Base-by-base conservation (phyloP, 2,888 invertebrate species). In the Coremacera marginata region DNA sequence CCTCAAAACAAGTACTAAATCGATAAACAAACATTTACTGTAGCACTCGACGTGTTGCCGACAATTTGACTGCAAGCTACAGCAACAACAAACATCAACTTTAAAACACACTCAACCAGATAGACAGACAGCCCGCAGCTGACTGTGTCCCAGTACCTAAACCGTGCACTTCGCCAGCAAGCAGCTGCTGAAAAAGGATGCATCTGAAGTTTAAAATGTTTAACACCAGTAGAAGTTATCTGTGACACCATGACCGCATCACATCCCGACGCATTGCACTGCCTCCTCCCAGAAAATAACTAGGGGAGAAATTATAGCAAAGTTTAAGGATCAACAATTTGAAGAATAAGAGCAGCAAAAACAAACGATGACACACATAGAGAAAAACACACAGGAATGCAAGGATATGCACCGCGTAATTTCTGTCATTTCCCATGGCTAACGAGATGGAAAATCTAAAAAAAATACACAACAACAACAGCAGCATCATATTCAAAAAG, bases 201-300 rank as follows among this genome's bases (percentile, higher is more conserved):
- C 80, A 70, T 79, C 81, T 81, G 80, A 79, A 82, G 83, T 80
- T 85, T 81, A 84, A 85, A 85, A 85, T 84, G 86, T 85, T 85
- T 78, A 85, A 84, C 84, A 85, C 83, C 82, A 83, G 84, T 84
- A 84, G 84, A 85, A 85, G 84, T 83, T 86, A 84, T 84, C 84
- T 80, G 82, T 83, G 85, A 82, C 84, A 84, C 82, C 78, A 73
- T 79, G 81, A 81, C 82, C 71, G 65, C 77, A 77, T 70, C 63
- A 52, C 77, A 62, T 49, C 62, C 5, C 72, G 60, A 27, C 67
- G 65, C 67, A 55, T 14, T 49, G 62, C 62, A 49, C 9, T 44
- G 31, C 55, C 5, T 19, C n/a, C 19, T 11, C n/a, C 19, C 4
- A 63, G 3, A 27, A 51, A 70, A 63, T 19, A 55, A 55, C 31